Conservation (phyloP, 2,113 vertebrate species). For the Rattus rattus region DNA sequence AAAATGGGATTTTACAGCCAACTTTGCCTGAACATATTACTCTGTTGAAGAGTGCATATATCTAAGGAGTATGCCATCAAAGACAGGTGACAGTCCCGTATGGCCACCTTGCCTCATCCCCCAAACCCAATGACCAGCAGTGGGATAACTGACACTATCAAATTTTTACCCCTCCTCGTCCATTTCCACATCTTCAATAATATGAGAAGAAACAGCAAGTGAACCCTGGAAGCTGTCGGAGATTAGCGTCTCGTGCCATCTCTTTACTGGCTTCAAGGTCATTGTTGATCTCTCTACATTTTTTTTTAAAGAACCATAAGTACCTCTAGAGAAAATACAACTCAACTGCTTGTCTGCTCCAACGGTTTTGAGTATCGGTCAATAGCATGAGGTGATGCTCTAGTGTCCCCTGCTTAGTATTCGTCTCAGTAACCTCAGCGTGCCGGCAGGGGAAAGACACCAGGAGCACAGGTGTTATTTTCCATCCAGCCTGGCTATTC, state of each 20-base stretch:
- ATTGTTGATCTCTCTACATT: neutral
- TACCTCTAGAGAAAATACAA: neutral
- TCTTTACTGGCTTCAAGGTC: neutral
- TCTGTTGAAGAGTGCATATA: neutral
- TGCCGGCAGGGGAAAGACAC: neutral
- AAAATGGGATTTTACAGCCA: conserved; percentile 6
- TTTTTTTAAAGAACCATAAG: neutral
- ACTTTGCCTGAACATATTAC: neutral
- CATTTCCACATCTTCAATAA: neutral
- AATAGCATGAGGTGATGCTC: conserved; percentile 56
- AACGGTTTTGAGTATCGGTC: conserved; percentile 68
- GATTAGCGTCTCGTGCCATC: neutral
- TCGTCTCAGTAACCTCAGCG: neutral
- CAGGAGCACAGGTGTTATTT: neutral
- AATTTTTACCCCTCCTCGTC: neutral
- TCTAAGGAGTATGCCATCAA: neutral
- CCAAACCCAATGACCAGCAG: neutral
- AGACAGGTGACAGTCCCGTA: neutral
- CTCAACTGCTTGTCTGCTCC: conserved; percentile 45
- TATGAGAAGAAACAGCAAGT: neutral
- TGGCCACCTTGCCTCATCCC: neutral
- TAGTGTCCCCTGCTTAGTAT: fast-evolving
- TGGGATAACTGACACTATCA: neutral
- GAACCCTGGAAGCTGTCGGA: neutral
- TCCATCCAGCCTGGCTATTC: neutral